These are phyloP conservation scores for Tricholauxania praeusta DNA, from an alignment of 2,888 invertebrate genomes.

Conservation along the genomic window DNA sequence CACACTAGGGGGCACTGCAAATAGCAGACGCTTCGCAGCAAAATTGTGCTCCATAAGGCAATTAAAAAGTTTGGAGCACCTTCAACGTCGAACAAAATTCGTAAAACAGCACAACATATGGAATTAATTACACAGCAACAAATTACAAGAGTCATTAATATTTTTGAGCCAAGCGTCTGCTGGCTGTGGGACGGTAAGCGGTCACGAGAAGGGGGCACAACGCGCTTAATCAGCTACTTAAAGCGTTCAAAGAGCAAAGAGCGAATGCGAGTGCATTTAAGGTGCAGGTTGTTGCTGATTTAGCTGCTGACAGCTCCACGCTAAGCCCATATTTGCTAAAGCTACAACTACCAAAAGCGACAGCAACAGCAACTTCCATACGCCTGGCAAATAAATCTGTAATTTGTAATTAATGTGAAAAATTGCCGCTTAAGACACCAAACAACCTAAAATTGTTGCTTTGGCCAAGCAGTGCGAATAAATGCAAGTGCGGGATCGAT, in stretches of 20 bases:
- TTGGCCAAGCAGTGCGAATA: conserved; percentile 18
- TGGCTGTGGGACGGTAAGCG: neutral
- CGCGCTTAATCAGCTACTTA: conserved; percentile 15
- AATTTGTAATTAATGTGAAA: conserved; percentile 64
- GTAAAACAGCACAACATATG: no score
- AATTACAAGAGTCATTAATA: conserved; percentile 34
- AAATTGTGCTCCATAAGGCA: no score
- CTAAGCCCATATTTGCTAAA: conserved; percentile 18
- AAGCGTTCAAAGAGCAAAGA: neutral
- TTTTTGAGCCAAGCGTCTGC: conserved; percentile 15
- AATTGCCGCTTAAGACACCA: conserved; percentile 56
- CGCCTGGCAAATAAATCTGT: conserved; percentile 59
- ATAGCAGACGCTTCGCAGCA: no score
- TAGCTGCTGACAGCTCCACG: conserved; percentile 2
- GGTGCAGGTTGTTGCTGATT: conserved; percentile 5
- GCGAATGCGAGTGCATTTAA: neutral
- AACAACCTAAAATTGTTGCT: conserved; percentile 61
- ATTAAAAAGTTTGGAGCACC: no score
- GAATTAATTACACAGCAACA: conserved; percentile 29
- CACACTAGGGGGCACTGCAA: no score
- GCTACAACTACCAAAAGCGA: conserved; percentile 2
- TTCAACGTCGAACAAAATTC: no score
- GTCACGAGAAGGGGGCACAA: neutral
- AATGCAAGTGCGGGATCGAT: conserved; percentile 14
- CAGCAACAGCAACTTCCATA: conserved; percentile 14